Base-by-base conservation (phyloP, 2,797 vertebrate genomes). In the Trachurus trachurus region DNA sequence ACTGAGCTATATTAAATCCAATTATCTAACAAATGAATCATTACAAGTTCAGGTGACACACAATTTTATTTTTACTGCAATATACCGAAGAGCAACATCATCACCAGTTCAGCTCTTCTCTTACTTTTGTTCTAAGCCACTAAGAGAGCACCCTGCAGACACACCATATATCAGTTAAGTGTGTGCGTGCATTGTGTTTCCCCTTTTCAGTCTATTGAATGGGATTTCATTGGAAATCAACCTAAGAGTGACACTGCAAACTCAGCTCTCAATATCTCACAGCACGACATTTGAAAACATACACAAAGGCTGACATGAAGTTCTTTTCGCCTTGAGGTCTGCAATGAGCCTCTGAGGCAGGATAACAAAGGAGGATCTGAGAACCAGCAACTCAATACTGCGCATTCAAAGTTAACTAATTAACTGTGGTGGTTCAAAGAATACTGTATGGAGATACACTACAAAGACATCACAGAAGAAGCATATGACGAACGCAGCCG, bases 111-210 rank as follows among this genome's bases (percentile, higher is more conserved):
- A 45, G 78, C 54, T 67, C 40, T 56, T 69, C 52, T 73, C 39
- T 65, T 73, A 19, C 70, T 44, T 57, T 61, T 64, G 31, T 47
- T 67, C 29, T 31, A 3, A 49, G 31, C 57, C n/a, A 37, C 44
- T 54, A 56, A 78, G 74, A 68, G 68, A 5, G 29, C 39, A 67
- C 39, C 76, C 85, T 82, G 81, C 75, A 69, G 82, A 76, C 77
- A 71, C 54, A 59, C 44, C 31, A 34, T 37, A n/a, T 71, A 68
- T 85, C 71, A 80, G 66, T 74, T 53, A 37, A 57, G 29, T 17
- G 15, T 61, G 34, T 49, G 17, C 60, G 49, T 65, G 68, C 63
- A 67, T 29, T 70, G 66, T 68, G 44, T 53, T 77, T 66, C 65
- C 50, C 56, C 63, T 83, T 75, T 69, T 76, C 37, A 66, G 22